These are phyloP conservation scores for Melitaea athalia DNA, from an alignment of 2,888 invertebrate species.

Conservation along the genomic window DNA sequence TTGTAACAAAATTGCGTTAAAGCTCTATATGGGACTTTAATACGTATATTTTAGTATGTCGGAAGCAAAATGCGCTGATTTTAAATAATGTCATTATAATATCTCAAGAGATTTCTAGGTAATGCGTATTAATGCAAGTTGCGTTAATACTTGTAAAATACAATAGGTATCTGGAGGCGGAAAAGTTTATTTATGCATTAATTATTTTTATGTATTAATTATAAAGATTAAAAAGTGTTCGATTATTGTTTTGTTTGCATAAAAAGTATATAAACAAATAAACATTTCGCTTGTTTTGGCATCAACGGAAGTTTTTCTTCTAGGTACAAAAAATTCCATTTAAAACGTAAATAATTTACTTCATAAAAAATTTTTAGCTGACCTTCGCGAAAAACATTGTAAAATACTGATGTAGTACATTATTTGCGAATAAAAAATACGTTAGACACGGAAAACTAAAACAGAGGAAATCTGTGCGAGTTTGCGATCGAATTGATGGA, in stretches of 20 bases:
- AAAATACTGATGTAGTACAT: not conserved
- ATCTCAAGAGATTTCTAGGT: slow-evolving; percentile 16
- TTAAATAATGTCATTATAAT: slow-evolving; percentile 11
- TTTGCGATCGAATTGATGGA: slow-evolving; percentile 43
- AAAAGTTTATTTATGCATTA: no score
- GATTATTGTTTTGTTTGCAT: not conserved
- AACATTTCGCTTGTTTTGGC: not conserved
- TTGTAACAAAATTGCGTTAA: slow-evolving; percentile 33
- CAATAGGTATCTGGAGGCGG: no score
- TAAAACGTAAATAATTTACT: no score
- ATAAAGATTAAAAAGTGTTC: no score
- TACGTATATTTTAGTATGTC: slow-evolving; percentile 8
- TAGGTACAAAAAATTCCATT: not conserved
- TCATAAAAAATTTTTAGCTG: not conserved
- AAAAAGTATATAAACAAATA: not conserved
- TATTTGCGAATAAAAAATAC: slow-evolving; percentile 19
- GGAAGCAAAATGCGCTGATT: slow-evolving; percentile 12
- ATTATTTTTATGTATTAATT: no score
- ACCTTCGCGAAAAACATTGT: not conserved
- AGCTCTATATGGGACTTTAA: slow-evolving; percentile 13
- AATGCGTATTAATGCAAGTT: slow-evolving; percentile 18
- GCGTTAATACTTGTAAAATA: not conserved
- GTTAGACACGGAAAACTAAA: slow-evolving; percentile 25
- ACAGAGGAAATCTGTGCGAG: slow-evolving; percentile 40
- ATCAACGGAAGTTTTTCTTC: not conserved